These are phyloP conservation scores for Eristalis pertinax DNA, from an alignment of 2,888 invertebrate genomes.

Conservation along the genomic window DNA sequence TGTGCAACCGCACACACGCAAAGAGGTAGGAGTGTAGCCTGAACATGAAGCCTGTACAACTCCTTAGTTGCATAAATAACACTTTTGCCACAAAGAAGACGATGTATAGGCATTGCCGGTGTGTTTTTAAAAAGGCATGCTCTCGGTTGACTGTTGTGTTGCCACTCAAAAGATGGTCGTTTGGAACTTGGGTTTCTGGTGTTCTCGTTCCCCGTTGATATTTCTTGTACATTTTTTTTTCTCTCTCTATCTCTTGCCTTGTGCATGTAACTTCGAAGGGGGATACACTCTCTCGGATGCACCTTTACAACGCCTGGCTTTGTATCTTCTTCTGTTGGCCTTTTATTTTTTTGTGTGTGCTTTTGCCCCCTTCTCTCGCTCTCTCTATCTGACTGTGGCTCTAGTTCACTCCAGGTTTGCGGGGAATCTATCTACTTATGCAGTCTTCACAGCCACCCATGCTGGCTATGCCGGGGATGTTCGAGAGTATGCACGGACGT, in stretches of 20 bases:
- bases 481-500: conserved; percentile 6
- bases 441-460: conserved; percentile 64
- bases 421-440: conserved; percentile 64
- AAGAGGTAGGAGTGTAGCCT: conserved; percentile 21
- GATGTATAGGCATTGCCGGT: conserved; percentile 48
- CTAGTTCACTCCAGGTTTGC: conserved; percentile 28
- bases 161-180: conserved; percentile 68
- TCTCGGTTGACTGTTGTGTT: conserved; percentile 64
- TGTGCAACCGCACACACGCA: neutral
- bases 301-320: conserved; percentile 49
- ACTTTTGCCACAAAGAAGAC: conserved; percentile 63
- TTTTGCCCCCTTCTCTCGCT: conserved; percentile 19
- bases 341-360: neutral
- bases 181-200: conserved; percentile 27
- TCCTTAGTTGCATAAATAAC: conserved; percentile 65
- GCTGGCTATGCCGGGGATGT: conserved; percentile 54
- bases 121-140: conserved; percentile 49
- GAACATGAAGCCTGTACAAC: conserved; percentile 55
- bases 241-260: conserved; percentile 3
- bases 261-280: neutral
- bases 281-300: conserved; percentile 19
- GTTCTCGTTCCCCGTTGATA: neutral
- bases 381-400: too few species aligned
- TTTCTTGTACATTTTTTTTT: neutral
- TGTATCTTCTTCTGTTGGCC: conserved; percentile 5